These are phyloP conservation scores for Ptychoptera albimana DNA, from an alignment of 2,888 invertebrate species.

Conservation along the genomic window DNA sequence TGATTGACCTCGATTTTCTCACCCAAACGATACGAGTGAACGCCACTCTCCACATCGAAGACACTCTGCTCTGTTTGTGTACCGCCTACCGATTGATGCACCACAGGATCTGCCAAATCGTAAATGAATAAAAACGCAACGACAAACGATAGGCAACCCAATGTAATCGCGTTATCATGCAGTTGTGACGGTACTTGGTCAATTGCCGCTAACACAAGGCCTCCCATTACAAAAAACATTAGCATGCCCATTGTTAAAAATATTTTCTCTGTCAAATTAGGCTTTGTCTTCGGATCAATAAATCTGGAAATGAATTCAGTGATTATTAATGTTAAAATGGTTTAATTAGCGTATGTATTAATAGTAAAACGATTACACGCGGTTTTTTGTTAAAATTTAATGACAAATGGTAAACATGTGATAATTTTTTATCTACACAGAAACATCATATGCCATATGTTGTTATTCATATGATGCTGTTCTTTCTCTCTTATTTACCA, in stretches of 20 bases:
- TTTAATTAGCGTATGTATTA: too few species aligned
- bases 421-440: too few species aligned
- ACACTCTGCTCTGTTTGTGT: slow-evolving; percentile 13
- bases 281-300: slow-evolving; percentile 12
- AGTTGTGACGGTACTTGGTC: slow-evolving; percentile 13
- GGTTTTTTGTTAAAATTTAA: too few species aligned
- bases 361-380: too few species aligned
- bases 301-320: slow-evolving; percentile 9
- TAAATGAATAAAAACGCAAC: slow-evolving; percentile 13
- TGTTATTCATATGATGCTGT: too few species aligned
- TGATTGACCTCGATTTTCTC: not conserved
- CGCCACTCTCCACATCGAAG: not conserved
- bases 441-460: too few species aligned
- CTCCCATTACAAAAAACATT: slow-evolving; percentile 14
- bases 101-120: slow-evolving; percentile 13
- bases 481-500: too few species aligned
- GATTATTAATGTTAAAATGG: too few species aligned
- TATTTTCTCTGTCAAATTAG: slow-evolving; percentile 13
- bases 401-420: too few species aligned
- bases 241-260: slow-evolving; percentile 13
- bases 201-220: slow-evolving; percentile 12
- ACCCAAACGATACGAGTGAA: not conserved
- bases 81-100: slow-evolving; percentile 4
- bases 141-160: slow-evolving; percentile 14
- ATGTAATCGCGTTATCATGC: slow-evolving; percentile 14